Conservation (phyloP, 2,113 vertebrate species). For the Numida meleagris region DNA sequence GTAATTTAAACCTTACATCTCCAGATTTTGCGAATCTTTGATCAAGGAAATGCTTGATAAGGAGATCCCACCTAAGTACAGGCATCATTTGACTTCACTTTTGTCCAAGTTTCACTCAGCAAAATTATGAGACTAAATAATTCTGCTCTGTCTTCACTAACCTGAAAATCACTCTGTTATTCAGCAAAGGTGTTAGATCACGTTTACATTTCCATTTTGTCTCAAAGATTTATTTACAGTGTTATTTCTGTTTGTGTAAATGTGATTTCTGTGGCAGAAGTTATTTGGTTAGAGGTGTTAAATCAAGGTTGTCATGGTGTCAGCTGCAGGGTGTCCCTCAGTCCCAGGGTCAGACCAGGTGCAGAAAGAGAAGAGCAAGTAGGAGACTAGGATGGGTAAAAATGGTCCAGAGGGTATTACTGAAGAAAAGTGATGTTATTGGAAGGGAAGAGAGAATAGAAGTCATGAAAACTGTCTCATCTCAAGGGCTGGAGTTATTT, state of each 20-base stretch:
- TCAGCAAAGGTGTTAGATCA: not conserved
- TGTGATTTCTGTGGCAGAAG: not conserved
- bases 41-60: not conserved
- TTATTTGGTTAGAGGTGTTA: not conserved
- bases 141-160: not conserved
- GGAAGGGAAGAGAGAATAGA: not conserved
- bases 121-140: not conserved
- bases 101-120: not conserved
- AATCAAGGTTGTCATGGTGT: rapidly evolving
- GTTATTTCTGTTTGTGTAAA: not conserved
- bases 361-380: not conserved
- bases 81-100: not conserved
- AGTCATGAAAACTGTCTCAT: not conserved
- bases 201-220: not conserved
- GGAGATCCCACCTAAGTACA: not conserved
- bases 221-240: not conserved
- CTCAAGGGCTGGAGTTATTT: not conserved
- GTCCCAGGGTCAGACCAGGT: not conserved
- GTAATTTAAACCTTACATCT: not conserved
- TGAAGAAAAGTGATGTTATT: not conserved
- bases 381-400: not conserved
- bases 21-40: not conserved
- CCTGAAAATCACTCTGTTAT: not conserved
- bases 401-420: not conserved
- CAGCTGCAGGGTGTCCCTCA: not conserved